Conservation (phyloP, 2,113 vertebrate genomes). For the Sylvilagus bachmani region DNA sequence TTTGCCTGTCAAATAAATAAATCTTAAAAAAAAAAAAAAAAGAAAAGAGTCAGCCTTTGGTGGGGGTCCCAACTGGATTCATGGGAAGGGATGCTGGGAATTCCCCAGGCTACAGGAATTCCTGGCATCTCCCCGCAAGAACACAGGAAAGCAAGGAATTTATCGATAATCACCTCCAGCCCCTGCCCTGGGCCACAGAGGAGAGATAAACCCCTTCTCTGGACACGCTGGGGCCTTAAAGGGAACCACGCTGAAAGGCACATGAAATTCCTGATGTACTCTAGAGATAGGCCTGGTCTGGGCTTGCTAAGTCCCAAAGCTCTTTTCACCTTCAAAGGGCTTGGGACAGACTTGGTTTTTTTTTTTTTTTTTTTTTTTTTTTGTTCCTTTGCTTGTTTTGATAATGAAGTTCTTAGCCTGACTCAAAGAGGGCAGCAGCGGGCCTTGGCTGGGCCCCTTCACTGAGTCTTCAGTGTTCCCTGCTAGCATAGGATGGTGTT, state of each 20-base stretch:
- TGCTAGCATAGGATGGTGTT: background rate
- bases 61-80: background rate
- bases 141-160: slow-evolving; percentile 47
- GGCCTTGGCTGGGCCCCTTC: slow-evolving; percentile 1
- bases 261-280: background rate
- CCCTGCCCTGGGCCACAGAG: background rate
- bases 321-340: slow-evolving; percentile 41
- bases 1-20: no score
- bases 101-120: slow-evolving; percentile 33
- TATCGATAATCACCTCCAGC: background rate
- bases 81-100: slow-evolving; percentile 11
- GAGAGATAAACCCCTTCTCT: slow-evolving; percentile 15
- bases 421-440: background rate
- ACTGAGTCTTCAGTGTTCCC: background rate
- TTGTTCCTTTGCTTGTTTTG: background rate
- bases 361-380: background rate
- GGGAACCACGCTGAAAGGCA: background rate
- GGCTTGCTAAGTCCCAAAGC: background rate
- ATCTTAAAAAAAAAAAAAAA: no score
- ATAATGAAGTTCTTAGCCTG: background rate
- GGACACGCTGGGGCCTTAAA: background rate
- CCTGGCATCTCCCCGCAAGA: slow-evolving; percentile 28
- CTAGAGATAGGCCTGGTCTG: background rate
- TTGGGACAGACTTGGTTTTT: background rate
- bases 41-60: no score